Evolutionary conservation across 2,888 invertebrate species (phyloP).

Genomic region (Caenorhabditis panamensis): DNA sequence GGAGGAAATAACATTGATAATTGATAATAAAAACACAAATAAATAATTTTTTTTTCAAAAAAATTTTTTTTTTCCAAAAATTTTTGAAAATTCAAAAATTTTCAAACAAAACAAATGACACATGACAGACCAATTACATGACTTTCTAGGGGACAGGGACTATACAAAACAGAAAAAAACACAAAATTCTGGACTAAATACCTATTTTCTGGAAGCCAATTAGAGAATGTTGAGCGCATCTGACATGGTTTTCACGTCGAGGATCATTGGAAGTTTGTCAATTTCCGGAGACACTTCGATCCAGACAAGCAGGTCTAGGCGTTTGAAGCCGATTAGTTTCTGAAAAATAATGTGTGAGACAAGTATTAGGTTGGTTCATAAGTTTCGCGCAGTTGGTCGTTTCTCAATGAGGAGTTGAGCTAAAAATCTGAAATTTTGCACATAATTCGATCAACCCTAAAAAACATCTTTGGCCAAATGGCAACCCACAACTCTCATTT

Average conservation of each 20-base stretch:
- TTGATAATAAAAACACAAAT: slow-evolving; percentile 21
- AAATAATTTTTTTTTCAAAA: slow-evolving; percentile 1
- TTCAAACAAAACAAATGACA: slow-evolving; percentile 11
- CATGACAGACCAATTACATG: slow-evolving; percentile 1
- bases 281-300: slow-evolving; percentile 47
- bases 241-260: slow-evolving; percentile 59
- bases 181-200: no score
- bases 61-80: no score
- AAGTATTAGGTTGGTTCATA: no score
- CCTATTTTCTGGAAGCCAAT: no score
- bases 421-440: no score
- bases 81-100: background rate
- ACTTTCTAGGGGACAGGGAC: background rate
- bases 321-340: slow-evolving; percentile 44
- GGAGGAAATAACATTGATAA: no score
- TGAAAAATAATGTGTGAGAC: slow-evolving; percentile 18
- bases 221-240: slow-evolving; percentile 58
- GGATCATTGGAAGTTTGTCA: slow-evolving; percentile 37
- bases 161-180: background rate
- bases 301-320: slow-evolving; percentile 51
- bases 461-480: no score
- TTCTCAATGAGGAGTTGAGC: no score
- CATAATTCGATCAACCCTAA: no score
- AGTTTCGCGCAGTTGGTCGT: no score
- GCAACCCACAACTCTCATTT: no score